Base-by-base conservation (phyloP, 2,797 vertebrate genomes). In the Bryconaethiops microstoma region DNA sequence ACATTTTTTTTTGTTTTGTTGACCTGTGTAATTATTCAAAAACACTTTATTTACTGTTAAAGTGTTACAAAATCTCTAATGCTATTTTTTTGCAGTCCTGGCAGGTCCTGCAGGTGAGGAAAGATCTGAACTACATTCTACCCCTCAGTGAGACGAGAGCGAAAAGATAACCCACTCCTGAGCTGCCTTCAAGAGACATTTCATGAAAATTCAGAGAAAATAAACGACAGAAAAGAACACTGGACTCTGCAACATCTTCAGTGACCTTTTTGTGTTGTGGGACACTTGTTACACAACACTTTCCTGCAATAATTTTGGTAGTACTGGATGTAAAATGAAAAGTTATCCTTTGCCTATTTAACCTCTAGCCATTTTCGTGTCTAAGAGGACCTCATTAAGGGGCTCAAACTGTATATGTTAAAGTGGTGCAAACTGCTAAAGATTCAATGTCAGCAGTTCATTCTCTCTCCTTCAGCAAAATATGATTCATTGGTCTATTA, bases 91-190 rank as follows among this genome's bases (percentile, higher is more conserved):
- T 67, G 0, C 87, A 99, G 98, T 95, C 96, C 21, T 96, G 91
- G 92, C 92, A 88, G 72, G 86, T 91, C 79, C 92, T 99, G 79
- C 90, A 40, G 83, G 88, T 88, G 80, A 95, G 89, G 85, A 95
- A 91, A 90, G 96, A 99, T 90, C 93, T 99, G 92, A 95, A 93
- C 90, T 94, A 74, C 59, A 88, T 99, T 90, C 91, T 99, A 84
- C 96, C 97, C 67, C 79, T 96, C 88, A 93, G 90, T 92, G n/a
- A 81, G 85, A 76, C 90, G 81, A 93, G 63, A 84, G 67, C 80
- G 48, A 85, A 84, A 80, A 89, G 84, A 92, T 93, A 79, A 88
- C 82, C 19, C 55, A 17, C 21, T 25, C 14, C 60, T 7, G 42
- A 42, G 8, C 67, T 78, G 45, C 54, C 73, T 13, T 57, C 17